Evolutionary conservation across 2,797 vertebrate species (phyloP).

Genomic region (Capromys pilorides): DNA sequence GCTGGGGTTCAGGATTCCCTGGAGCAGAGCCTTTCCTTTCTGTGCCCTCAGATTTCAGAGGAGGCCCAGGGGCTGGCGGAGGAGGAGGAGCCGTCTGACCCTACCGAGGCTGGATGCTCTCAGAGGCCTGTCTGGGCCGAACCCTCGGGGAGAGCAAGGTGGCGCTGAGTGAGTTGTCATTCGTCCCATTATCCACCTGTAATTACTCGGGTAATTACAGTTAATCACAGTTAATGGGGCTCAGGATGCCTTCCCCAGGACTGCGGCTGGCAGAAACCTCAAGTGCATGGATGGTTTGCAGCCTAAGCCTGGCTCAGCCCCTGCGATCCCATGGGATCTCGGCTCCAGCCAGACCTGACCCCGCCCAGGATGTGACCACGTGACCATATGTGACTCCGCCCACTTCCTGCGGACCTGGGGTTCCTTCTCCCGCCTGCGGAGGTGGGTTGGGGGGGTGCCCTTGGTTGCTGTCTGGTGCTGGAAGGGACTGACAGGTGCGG

Average conservation of each 20-base stretch:
- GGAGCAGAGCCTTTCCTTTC: not conserved
- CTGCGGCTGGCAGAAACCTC: not conserved
- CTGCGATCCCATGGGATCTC: too few relatives aligned
- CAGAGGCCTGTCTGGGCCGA: not conserved
- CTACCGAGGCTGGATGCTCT: not conserved
- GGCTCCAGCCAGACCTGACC: too few relatives aligned
- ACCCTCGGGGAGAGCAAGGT: not conserved
- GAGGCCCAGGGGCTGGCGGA: too few relatives aligned
- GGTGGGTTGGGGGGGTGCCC: not conserved
- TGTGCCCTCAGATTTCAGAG: not conserved
- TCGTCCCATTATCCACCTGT: too few relatives aligned
- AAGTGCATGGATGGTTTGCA: accelerated
- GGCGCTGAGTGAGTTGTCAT: not conserved
- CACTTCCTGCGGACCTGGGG: not conserved
- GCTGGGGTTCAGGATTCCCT: not conserved
- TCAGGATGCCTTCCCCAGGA: not conserved
- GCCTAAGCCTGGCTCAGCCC: not conserved
- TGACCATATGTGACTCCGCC: not conserved
- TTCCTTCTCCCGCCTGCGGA: not conserved
- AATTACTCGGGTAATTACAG: not conserved
- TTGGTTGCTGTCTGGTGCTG: not conserved
- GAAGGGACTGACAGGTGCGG: not conserved
- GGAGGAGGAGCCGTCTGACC: not conserved
- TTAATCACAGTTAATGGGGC: not conserved
- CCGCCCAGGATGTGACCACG: not conserved